These are phyloP conservation scores for Trichopoda pennipes DNA, from an alignment of 2,888 invertebrate species.

Conservation along the genomic window DNA sequence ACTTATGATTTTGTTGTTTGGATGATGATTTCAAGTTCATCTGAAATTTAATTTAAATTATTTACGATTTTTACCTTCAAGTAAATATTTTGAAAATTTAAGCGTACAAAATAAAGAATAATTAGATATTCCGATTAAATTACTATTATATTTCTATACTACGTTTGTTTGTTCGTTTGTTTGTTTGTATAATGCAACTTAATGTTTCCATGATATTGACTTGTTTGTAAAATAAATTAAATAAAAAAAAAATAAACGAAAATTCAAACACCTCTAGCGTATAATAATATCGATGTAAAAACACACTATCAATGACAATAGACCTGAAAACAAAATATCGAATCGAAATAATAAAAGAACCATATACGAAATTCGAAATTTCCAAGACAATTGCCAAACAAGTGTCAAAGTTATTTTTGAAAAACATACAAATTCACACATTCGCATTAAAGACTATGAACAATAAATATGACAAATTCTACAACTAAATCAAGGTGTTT, in stretches of 20 bases:
- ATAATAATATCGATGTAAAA: constrained; percentile 42
- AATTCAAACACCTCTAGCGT: constrained; percentile 17
- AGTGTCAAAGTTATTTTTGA: constrained; percentile 57
- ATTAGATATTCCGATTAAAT: background rate
- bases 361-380: constrained; percentile 53
- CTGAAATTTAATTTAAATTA: background rate
- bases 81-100: constrained; percentile 13
- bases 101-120: too few species aligned
- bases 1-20: background rate
- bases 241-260: background rate
- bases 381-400: constrained; percentile 61
- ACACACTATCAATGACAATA: background rate
- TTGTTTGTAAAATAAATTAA: constrained; percentile 34
- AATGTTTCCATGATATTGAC: constrained; percentile 59
- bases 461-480: constrained; percentile 40
- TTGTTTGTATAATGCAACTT: background rate
- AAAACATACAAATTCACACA: background rate
- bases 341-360: constrained; percentile 32
- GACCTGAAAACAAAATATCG: constrained; percentile 6
- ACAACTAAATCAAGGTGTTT: constrained; percentile 58
- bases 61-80: constrained; percentile 19
- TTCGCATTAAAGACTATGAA: constrained; percentile 2
- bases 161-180: background rate
- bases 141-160: constrained; percentile 12
- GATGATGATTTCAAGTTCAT: background rate